Percentiles rank a stretch among this genome's conserved stretches.
Conservation (phyloP, 2,797 vertebrate genomes). For the Anas georgica region DNA sequence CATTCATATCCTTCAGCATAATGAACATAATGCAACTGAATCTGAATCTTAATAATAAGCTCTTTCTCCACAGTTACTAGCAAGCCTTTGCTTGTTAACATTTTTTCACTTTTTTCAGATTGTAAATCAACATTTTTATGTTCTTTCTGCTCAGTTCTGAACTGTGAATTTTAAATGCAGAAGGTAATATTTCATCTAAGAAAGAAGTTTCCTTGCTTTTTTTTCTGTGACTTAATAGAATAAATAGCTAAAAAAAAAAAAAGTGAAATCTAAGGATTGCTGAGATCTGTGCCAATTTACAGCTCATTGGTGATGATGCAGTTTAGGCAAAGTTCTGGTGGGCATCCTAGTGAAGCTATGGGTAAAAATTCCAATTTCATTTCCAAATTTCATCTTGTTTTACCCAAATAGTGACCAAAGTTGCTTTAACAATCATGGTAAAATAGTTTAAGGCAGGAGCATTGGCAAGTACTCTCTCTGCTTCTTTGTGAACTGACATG, state of each 20-base stretch:
- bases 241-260: neutral
- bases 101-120: neutral
- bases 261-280: neutral
- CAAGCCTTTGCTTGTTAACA: neutral
- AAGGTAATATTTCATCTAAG: neutral
- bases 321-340: neutral
- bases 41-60: neutral
- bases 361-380: neutral
- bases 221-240: neutral
- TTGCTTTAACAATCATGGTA: neutral
- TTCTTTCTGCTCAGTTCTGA: neutral
- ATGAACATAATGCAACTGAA: neutral
- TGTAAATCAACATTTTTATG: neutral
- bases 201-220: neutral
- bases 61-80: neutral
- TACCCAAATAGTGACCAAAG: neutral
- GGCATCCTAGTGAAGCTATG: neutral
- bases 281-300: conserved; percentile 12
- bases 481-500: neutral
- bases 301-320: neutral
- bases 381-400: neutral
- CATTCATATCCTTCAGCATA: neutral
- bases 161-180: neutral
- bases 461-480: neutral
- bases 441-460: neutral